Percentiles rank a stretch among this genome's conserved stretches.
Conservation (phyloP, 2,888 invertebrate species). For the Drosophila tripunctata region DNA sequence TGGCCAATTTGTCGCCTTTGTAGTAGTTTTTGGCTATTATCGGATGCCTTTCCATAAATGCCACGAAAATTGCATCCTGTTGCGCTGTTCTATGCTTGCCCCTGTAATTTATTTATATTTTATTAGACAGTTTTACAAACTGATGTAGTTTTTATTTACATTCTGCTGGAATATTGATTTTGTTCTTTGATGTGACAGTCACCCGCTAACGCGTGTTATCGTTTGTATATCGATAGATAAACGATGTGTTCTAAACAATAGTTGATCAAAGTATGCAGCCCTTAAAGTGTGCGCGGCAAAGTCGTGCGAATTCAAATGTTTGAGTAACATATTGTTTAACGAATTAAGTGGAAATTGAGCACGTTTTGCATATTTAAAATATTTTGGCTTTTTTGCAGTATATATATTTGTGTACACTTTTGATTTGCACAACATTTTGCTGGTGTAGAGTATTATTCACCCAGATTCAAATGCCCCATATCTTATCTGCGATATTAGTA, state of each 20-base stretch:
- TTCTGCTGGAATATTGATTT: conserved; percentile 43
- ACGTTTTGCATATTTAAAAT: no score
- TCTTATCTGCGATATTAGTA: conserved; percentile 62
- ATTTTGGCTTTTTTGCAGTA: no score
- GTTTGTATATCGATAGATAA: neutral
- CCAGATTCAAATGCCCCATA: conserved; percentile 34
- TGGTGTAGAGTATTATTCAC: conserved; percentile 55
- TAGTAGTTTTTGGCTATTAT: conserved; percentile 63
- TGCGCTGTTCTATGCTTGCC: conserved; percentile 69
- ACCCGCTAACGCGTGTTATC: neutral
- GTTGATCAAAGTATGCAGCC: neutral
- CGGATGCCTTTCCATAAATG: conserved; percentile 67
- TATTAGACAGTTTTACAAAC: neutral
- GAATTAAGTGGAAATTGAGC: no score
- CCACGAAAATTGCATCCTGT: conserved; percentile 67
- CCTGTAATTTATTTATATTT: conserved; percentile 34
- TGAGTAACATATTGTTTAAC: neutral
- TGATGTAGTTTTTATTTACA: conserved; percentile 42
- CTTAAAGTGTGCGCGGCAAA: neutral
- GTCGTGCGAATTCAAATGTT: neutral
- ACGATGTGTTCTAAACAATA: neutral
- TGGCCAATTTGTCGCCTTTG: conserved; percentile 62
- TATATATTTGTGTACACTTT: neutral
- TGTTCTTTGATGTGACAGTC: neutral
- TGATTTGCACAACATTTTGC: conserved; percentile 40